Conservation (phyloP, 1,140 invertebrate genomes). For the Samia ricini region DNA sequence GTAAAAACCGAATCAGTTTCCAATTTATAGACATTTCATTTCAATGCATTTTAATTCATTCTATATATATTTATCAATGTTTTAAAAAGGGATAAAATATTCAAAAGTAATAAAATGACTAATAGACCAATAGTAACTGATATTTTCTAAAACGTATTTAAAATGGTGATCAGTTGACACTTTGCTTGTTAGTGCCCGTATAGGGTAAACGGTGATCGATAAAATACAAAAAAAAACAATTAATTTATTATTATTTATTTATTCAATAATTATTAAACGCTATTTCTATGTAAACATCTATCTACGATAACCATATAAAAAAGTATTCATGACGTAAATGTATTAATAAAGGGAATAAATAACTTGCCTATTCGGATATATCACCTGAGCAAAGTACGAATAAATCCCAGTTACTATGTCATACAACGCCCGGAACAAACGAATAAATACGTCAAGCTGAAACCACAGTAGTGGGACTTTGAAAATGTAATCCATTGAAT, state of each 20-base stretch:
- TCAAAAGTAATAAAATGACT: too few species aligned
- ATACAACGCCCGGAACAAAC: conserved; percentile 46
- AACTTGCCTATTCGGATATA: conserved; percentile 56
- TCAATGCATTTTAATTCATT: too few species aligned
- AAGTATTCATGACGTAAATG: neutral
- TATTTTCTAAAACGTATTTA: too few species aligned
- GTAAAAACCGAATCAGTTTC: too few species aligned
- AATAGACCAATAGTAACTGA: too few species aligned
- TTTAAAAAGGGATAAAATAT: too few species aligned
- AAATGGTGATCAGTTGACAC: too few species aligned
- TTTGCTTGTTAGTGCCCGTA: too few species aligned
- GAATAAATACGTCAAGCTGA: conserved; percentile 64
- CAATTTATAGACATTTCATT: too few species aligned
- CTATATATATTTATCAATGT: too few species aligned
- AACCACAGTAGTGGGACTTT: conserved; percentile 71
- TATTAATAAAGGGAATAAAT: conserved; percentile 41
- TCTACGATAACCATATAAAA: neutral
- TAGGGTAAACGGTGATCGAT: neutral
- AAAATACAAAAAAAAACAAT: neutral
- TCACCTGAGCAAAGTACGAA: conserved; percentile 50
- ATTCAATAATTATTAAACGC: neutral
- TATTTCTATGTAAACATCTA: neutral
- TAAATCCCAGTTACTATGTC: conserved; percentile 48
- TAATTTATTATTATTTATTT: neutral
- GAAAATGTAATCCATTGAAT: conserved; percentile 68